phyloP scores from a whole-genome alignment of 2,797 vertebrate species.

The Etheostoma perlongum region DNA sequence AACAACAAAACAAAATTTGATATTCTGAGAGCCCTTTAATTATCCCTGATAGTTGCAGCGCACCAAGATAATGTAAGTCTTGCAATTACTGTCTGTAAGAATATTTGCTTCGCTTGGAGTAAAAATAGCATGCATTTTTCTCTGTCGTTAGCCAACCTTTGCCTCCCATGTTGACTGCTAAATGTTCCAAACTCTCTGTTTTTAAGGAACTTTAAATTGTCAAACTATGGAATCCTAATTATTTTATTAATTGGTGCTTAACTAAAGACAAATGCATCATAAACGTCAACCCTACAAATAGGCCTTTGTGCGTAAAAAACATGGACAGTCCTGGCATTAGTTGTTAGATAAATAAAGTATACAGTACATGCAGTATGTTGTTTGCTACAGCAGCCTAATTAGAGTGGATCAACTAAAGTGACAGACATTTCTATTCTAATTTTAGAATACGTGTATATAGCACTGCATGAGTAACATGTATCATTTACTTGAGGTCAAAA shows the following conservation, averaged over 20 bases:
- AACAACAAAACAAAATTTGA: background rate
- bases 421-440: background rate
- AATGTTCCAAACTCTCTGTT: conserved; percentile 13
- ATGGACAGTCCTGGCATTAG: background rate
- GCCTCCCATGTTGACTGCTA: background rate
- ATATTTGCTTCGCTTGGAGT: conserved; percentile 15
- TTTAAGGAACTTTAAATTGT: conserved; percentile 17
- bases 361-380: background rate
- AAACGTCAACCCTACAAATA: conserved; percentile 34
- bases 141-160: conserved; percentile 10
- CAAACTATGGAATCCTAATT: conserved; percentile 19
- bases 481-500: conserved; percentile 5
- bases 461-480: conserved; percentile 7
- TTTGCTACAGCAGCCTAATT: conserved; percentile 29
- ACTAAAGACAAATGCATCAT: conserved; percentile 18
- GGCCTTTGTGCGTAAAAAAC: conserved; percentile 1
- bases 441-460: background rate
- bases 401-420: conserved; percentile 30
- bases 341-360: conserved; percentile 17
- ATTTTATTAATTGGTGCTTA: conserved; percentile 47
- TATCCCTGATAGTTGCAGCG: conserved; percentile 18
- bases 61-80: background rate
- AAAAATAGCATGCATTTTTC: background rate
- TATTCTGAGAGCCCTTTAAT: conserved; percentile 9
- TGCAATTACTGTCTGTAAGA: conserved; percentile 3